Conservation (phyloP, 1,140 invertebrate species). For the Popillia japonica region DNA sequence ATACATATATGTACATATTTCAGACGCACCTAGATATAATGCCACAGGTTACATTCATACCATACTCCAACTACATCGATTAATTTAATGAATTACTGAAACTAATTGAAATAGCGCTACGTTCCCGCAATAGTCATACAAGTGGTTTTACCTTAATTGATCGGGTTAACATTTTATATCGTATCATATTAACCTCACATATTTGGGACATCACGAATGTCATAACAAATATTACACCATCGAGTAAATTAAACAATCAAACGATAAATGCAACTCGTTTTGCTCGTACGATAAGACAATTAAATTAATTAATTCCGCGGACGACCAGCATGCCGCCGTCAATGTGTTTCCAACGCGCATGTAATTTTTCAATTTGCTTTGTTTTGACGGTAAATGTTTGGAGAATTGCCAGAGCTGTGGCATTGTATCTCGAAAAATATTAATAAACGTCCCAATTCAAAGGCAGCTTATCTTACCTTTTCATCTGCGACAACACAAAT, state of each 20-base stretch:
- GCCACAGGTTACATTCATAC: too few species aligned
- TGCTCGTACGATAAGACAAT: background rate
- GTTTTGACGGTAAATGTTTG: slow-evolving; percentile 9
- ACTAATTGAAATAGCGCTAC: too few species aligned
- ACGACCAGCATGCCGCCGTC: background rate
- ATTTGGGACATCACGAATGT: background rate
- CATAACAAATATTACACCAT: background rate
- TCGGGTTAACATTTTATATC: background rate
- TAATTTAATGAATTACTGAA: too few species aligned
- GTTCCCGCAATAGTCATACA: too few species aligned
- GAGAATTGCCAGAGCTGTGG: background rate
- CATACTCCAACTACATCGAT: too few species aligned
- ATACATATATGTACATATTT: too few species aligned
- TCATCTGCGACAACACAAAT: background rate
- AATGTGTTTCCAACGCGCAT: background rate
- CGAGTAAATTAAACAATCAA: slow-evolving; percentile 2
- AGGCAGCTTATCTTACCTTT: background rate
- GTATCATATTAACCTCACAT: background rate
- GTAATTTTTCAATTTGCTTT: background rate
- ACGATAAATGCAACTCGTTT: background rate
- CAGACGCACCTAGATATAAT: too few species aligned
- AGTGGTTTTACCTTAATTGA: too few species aligned
- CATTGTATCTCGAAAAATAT: background rate
- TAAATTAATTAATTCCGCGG: slow-evolving; percentile 2
- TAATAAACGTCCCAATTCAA: background rate